phyloP scores from a whole-genome alignment of 2,113 vertebrate genomes.

The Pan troglodytes region DNA sequence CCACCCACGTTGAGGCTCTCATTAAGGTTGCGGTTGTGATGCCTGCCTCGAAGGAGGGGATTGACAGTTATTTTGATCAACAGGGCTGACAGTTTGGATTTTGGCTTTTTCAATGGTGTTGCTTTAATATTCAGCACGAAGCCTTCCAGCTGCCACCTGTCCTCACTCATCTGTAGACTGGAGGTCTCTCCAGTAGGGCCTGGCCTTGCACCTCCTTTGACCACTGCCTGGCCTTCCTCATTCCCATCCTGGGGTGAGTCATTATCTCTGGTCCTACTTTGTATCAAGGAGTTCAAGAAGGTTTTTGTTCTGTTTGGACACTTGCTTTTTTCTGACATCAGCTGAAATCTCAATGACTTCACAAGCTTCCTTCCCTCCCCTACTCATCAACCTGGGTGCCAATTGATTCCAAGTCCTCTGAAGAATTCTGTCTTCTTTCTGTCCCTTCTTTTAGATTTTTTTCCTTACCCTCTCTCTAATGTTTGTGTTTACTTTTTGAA shows the following conservation, averaged over 20 bases:
- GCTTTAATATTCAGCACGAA: constrained; percentile 14
- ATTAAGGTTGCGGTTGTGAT: not conserved
- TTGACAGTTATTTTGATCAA: constrained; percentile 47
- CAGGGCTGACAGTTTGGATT: constrained; percentile 12
- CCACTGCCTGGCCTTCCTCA: not conserved
- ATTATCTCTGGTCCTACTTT: not conserved
- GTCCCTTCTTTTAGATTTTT: not conserved
- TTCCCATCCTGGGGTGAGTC: not conserved
- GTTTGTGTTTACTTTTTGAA: not conserved
- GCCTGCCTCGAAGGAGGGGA: not conserved
- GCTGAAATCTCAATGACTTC: not conserved
- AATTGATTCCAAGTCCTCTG: not conserved
- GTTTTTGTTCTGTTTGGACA: not conserved
- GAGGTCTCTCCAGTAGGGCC: not conserved
- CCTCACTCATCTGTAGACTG: not conserved
- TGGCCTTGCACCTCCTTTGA: not conserved
- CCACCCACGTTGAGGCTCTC: not conserved
- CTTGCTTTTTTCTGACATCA: not conserved
- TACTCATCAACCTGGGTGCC: not conserved
- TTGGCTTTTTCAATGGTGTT: not conserved
- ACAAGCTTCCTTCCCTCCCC: not conserved
- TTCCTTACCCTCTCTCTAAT: not conserved
- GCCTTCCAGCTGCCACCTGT: not conserved
- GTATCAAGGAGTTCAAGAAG: not conserved
- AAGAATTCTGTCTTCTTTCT: constrained; percentile 30